Base-by-base conservation (phyloP, 1,140 invertebrate genomes). In the Battus philenor region DNA sequence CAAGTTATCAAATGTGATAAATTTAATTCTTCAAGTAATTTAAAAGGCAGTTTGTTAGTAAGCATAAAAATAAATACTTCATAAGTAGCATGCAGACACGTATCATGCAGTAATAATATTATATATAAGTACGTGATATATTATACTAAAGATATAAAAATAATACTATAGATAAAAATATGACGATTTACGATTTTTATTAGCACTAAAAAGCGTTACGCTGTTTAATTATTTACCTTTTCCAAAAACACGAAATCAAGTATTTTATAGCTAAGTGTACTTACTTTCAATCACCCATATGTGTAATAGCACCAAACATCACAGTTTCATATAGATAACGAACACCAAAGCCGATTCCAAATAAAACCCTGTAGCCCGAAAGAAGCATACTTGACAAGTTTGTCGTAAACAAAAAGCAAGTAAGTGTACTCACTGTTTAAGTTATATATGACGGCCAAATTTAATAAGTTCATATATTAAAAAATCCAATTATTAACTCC, bases 211-310 rank as follows among this genome's bases (percentile, higher is more conserved):
- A 41, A 41, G 38, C 38, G 15, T 41, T 41, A 29, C 24, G 29
- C n/a, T 24, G 24, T n/a, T n/a, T n/a, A n/a, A n/a, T n/a, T 9
- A 26, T 17, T 29, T 29, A 41, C 38, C 15, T 41, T 38, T 38
- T 38, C 13, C 15, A 39, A 9, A 17, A 12, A 41, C 16, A 43
- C 27, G 30, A 34, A 38, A 32, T 39, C 24, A 41, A 27, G 31
- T 54, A 60, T 49, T 44, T 56, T 56, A 60, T 47, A 54, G 53
- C 55, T 57, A 36, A 26, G 33, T 57, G 41, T 63, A 63, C 59
- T 63, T 59, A 63, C 59, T 26, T 53, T 54, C 47, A 33, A 44
- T 43, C 47, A 39, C 47, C 30, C 43, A 48, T 39, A 47, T 16
- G 44, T 32, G 27, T 49, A 46, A 36, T 44, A 46, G 50, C 54